These are phyloP conservation scores for Theristus sp. DNA, from an alignment of 2,888 invertebrate species.

Conservation along the genomic window DNA sequence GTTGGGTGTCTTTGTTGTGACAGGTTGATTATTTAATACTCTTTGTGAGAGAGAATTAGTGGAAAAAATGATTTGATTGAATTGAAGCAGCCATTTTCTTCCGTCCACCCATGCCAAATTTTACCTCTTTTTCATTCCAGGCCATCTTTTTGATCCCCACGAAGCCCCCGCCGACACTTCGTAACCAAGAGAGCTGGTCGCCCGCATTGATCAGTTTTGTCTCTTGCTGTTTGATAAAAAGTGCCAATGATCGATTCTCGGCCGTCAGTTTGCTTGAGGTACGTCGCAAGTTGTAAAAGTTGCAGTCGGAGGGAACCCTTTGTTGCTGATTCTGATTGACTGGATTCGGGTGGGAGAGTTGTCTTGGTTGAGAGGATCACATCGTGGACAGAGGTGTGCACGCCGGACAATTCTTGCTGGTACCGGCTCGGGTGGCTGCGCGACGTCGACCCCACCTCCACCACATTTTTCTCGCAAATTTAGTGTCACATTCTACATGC, in stretches of 20 bases:
- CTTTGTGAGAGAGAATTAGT: not conserved
- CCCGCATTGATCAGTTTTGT: slow-evolving; percentile 95
- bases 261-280: slow-evolving; percentile 56
- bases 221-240: slow-evolving; percentile 47
- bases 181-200: slow-evolving; percentile 89
- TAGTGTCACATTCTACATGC: too few relatives aligned
- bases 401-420: too few relatives aligned
- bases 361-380: too few relatives aligned
- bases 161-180: slow-evolving; percentile 91
- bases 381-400: too few relatives aligned
- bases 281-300: not conserved
- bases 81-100: too few relatives aligned
- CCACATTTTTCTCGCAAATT: too few relatives aligned
- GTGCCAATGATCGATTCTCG: slow-evolving; percentile 81
- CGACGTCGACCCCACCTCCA: too few relatives aligned
- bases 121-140: slow-evolving; percentile 19
- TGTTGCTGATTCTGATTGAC: not conserved
- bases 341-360: too few relatives aligned
- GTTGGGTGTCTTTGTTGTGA: not conserved
- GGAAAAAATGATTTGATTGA: not conserved
- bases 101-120: too few relatives aligned
- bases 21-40: too few relatives aligned
- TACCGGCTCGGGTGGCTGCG: too few relatives aligned
- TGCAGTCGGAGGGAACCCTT: not conserved
- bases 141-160: slow-evolving; percentile 99